Percentiles rank a stretch among this genome's conserved stretches.
Conservation (phyloP, 1,140 invertebrate species). For the Bombus balteatus region DNA sequence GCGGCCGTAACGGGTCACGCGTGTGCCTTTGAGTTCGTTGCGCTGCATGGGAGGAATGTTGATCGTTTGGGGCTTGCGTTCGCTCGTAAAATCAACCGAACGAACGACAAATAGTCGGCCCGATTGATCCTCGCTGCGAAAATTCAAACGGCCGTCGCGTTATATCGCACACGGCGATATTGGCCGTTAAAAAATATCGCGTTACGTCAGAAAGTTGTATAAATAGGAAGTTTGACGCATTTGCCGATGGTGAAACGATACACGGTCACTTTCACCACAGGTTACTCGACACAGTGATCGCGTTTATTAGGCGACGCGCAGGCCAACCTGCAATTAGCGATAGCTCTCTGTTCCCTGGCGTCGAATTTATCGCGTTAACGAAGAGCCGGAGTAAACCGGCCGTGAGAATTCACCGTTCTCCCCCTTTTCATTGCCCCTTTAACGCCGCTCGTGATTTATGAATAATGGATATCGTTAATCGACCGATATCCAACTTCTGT, state of each 20-base stretch:
- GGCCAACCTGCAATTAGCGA: conserved; percentile 42
- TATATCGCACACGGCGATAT: too few relatives aligned
- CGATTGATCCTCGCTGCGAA: neutral
- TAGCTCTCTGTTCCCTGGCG: conserved; percentile 49
- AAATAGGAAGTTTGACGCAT: too few relatives aligned
- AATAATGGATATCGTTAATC: conserved; percentile 75
- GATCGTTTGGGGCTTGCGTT: neutral
- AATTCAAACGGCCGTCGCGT: neutral
- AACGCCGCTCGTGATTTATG: conserved; percentile 64
- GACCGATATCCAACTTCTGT: conserved; percentile 7
- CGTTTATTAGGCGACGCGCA: conserved; percentile 10
- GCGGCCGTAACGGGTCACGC: conserved; percentile 51
- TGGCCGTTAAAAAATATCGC: too few relatives aligned
- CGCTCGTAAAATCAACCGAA: neutral
- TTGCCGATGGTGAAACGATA: neutral
- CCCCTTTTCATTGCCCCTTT: conserved; percentile 55
- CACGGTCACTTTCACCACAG: conserved; percentile 2
- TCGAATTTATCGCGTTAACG: conserved; percentile 70
- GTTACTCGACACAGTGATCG: conserved; percentile 1
- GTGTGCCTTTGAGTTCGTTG: conserved; percentile 37
- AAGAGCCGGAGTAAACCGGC: conserved; percentile 73
- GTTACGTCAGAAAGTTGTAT: too few relatives aligned
- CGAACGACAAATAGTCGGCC: neutral
- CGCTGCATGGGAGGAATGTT: neutral
- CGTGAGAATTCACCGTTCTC: conserved; percentile 65